Base-by-base conservation (phyloP, 2,113 vertebrate genomes). In the Mesocricetus auratus region DNA sequence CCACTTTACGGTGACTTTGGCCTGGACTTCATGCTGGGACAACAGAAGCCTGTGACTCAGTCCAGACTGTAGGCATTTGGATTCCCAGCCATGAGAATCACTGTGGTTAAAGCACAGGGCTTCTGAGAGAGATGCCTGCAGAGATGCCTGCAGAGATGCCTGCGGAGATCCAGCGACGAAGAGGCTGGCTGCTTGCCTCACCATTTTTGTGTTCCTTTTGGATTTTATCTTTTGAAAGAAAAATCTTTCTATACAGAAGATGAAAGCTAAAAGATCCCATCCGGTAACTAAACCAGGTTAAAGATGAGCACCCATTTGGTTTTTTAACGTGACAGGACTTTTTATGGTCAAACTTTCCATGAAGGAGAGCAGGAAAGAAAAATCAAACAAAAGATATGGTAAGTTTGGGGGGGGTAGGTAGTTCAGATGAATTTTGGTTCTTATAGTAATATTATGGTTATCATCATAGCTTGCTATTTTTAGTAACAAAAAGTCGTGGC, bases 1-100 rank as follows among this genome's bases (percentile, higher is more conserved):
- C 89, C 98, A 98, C 90, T 98, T 97, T 98, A 97, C 93, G 62
- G 91, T 39, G 86, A 95, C 79, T 97, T 7, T 0, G 97, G 95
- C 93, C 96, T 97, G 86, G 91, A 79, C 93, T 95, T 95, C 94
- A 91, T 97, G 93, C 97, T 97, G 94, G 96, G 95, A 87, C 86
- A 97, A 88, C 71, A 97, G 94, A 94, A 94, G 58, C 90, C 96
- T 96, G 42, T 97, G 96, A 97, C 95, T 97, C 81, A 98, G 82
- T 86, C 96, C 95, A 82, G 92, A 60, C 93, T 96, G 58, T 66
- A n/a, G 90, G 53, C 24, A 24, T 82, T 62, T 68, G 94, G 95
- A 97, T 94, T 94, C 78, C 82, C 82, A 78, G 91, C 89, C 95
- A 96, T 86, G 75, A 95, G 86, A 87, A 91, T 90, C 95, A 73